Conservation (phyloP, 2,113 vertebrate species). For the Trichechus manatus region DNA sequence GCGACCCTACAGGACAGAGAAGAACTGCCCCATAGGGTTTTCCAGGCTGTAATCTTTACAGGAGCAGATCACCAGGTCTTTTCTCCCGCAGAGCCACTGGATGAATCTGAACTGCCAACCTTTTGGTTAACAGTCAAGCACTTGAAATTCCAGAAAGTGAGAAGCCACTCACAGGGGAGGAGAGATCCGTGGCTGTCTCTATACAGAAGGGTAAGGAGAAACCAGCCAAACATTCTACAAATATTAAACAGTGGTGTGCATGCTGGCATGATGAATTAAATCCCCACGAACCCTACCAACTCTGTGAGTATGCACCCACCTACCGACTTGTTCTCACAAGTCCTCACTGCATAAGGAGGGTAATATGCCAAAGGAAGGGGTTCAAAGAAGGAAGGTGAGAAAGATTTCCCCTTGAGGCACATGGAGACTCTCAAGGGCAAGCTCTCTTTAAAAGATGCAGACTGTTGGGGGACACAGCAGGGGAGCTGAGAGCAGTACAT, state of each 20-base stretch:
- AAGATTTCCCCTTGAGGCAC: not conserved
- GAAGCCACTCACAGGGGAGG: not conserved
- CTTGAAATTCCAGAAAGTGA: not conserved
- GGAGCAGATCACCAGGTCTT: not conserved
- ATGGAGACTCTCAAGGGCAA: not conserved
- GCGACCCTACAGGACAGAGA: not conserved
- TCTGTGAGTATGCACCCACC: not conserved
- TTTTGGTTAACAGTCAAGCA: not conserved
- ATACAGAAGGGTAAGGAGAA: not conserved
- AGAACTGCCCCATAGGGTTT: not conserved
- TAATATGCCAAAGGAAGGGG: not conserved
- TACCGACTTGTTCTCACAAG: not conserved
- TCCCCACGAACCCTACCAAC: not conserved
- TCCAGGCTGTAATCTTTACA: not conserved
- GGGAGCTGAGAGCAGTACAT: not conserved
- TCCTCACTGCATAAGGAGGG: not conserved
- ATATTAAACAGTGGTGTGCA: not conserved
- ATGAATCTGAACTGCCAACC: not conserved
- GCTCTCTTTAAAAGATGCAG: not conserved
- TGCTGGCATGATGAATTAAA: not conserved
- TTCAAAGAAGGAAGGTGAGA: not conserved
- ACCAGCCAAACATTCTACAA: not conserved
- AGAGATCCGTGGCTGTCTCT: not conserved
- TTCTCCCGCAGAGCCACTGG: not conserved
- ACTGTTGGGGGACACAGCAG: not conserved